Evolutionary conservation across 2,797 vertebrate species (phyloP).

Genomic region (Pelochelys cantorii): DNA sequence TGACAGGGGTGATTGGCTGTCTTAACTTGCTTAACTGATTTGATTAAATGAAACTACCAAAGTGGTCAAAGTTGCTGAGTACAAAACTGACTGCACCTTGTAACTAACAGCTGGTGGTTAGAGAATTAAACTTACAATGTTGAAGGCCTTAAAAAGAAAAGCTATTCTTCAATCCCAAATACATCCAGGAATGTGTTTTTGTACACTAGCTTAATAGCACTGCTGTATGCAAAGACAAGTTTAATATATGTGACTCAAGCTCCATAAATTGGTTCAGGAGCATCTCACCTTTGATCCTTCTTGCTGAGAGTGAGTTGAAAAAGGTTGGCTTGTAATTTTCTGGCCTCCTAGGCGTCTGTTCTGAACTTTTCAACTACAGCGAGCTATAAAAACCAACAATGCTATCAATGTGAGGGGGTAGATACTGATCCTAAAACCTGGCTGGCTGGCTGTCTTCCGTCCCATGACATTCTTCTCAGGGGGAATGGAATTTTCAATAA

Average conservation of each 20-base stretch:
- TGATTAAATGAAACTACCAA: background rate
- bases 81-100: background rate
- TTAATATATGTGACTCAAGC: background rate
- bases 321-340: background rate
- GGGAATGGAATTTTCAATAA: background rate
- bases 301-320: background rate
- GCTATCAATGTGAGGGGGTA: no score
- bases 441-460: no score
- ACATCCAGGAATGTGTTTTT: no score
- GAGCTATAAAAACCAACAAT: background rate
- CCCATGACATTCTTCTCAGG: background rate
- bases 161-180: background rate
- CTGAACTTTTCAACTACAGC: background rate
- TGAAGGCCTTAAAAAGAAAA: background rate
- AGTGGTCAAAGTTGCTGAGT: background rate
- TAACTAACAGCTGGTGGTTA: background rate
- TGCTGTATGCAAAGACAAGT: background rate
- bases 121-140: background rate
- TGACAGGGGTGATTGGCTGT: background rate
- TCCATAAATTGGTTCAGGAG: accelerated
- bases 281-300: accelerated
- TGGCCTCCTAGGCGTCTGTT: background rate
- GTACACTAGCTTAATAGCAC: background rate
- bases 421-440: background rate
- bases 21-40: background rate